A percentile compares a stretch with the other conserved stretches of the same genome.
Evolutionary conservation across 2,888 invertebrate species (phyloP).

Genomic region (Aproaerema taeniolella): DNA sequence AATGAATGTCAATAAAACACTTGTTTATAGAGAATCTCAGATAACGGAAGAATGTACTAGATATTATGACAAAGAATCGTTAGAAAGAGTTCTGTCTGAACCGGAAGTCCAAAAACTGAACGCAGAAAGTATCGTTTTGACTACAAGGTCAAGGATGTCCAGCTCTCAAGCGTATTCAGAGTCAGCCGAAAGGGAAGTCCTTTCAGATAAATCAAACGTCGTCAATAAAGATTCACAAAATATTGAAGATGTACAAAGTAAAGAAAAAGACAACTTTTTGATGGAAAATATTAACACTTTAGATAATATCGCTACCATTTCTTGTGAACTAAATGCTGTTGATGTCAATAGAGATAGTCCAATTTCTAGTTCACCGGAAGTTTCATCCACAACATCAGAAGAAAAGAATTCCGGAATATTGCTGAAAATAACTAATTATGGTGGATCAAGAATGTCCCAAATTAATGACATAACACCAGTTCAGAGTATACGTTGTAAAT

Average conservation of each 20-base stretch:
- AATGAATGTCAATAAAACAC: slow-evolving; percentile 55
- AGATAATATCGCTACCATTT: no score
- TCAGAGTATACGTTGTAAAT: slow-evolving; percentile 44
- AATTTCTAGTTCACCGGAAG: slow-evolving; percentile 61
- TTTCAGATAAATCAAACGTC: no score
- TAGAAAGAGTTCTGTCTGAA: slow-evolving; percentile 42
- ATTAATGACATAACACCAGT: slow-evolving; percentile 39
- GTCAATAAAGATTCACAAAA: no score
- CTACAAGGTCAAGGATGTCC: no score
- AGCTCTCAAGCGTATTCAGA: no score
- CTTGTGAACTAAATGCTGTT: no score
- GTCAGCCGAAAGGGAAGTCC: no score
- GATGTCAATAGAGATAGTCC: no score
- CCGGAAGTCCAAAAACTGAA: slow-evolving; percentile 27
- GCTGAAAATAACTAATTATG: slow-evolving; percentile 62
- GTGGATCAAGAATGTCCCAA: slow-evolving; percentile 56
- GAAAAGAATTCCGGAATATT: slow-evolving; percentile 56
- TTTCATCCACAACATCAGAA: slow-evolving; percentile 68
- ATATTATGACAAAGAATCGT: slow-evolving; percentile 38
- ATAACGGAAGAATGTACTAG: slow-evolving; percentile 21
- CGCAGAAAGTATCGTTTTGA: background rate
- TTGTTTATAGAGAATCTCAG: slow-evolving; percentile 29
- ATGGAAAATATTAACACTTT: no score
- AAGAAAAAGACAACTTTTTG: no score
- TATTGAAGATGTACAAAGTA: no score